Conservation (phyloP, 2,113 vertebrate species). For the Manacus vitellinus region DNA sequence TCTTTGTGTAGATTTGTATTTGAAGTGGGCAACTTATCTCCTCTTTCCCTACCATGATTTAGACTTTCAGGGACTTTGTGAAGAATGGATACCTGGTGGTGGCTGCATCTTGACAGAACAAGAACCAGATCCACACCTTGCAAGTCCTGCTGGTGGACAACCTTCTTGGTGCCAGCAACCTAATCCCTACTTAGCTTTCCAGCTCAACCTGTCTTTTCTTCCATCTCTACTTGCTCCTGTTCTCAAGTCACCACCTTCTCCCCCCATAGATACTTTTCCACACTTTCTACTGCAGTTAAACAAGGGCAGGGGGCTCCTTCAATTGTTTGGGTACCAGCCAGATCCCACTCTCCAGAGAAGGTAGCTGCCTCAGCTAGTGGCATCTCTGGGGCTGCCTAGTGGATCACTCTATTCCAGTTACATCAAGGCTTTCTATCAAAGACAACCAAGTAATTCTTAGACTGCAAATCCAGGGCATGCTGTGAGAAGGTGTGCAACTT, state of each 20-base stretch:
- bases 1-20: background rate
- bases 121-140: background rate
- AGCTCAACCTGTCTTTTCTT: background rate
- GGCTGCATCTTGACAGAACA: background rate
- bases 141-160: background rate
- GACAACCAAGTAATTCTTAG: background rate
- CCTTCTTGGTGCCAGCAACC: background rate
- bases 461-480: background rate
- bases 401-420: background rate
- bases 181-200: background rate
- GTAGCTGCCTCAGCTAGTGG: background rate
- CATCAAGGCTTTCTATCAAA: background rate
- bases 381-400: background rate
- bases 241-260: background rate
- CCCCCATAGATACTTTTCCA: background rate
- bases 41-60: background rate
- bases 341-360: background rate
- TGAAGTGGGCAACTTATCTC: background rate
- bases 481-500: background rate
- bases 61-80: background rate
- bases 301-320: background rate
- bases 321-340: background rate
- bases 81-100: background rate
- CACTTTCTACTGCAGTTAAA: background rate
- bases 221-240: background rate